Conservation (phyloP, 2,888 invertebrate species). For the Chymomyza fuscimana region DNA sequence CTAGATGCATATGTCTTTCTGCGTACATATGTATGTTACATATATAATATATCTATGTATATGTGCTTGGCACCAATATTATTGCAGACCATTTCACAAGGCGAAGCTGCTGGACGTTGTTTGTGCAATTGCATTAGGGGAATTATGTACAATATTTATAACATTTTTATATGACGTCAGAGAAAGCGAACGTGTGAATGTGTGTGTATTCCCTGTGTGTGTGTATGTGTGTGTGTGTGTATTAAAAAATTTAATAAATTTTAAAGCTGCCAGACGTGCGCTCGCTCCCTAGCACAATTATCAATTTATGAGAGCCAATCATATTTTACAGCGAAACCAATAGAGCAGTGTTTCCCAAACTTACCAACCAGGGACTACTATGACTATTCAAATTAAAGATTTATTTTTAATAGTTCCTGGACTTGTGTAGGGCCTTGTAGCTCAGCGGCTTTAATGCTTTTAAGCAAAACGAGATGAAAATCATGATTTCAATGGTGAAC, state of each 20-base stretch:
- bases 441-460: too few relatives aligned
- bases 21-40: too few relatives aligned
- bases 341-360: not conserved
- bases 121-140: conserved; percentile 56
- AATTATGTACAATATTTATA: conserved; percentile 50
- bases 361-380: not conserved
- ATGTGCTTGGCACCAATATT: conserved; percentile 3
- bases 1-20: not conserved
- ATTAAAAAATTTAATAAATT: not conserved
- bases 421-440: too few relatives aligned
- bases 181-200: not conserved
- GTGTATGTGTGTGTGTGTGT: not conserved
- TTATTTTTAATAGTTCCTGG: too few relatives aligned
- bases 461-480: too few relatives aligned
- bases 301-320: conserved; percentile 2
- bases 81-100: conserved; percentile 8
- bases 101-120: conserved; percentile 5
- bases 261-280: not conserved
- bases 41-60: too few relatives aligned
- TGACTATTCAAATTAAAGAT: too few relatives aligned
- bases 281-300: conserved; percentile 1
- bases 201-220: not conserved
- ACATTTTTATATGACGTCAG: conserved; percentile 23
- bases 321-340: not conserved
- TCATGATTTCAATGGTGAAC: too few relatives aligned